Base-by-base conservation (phyloP, 2,888 invertebrate genomes). In the Campoletis raptor region DNA sequence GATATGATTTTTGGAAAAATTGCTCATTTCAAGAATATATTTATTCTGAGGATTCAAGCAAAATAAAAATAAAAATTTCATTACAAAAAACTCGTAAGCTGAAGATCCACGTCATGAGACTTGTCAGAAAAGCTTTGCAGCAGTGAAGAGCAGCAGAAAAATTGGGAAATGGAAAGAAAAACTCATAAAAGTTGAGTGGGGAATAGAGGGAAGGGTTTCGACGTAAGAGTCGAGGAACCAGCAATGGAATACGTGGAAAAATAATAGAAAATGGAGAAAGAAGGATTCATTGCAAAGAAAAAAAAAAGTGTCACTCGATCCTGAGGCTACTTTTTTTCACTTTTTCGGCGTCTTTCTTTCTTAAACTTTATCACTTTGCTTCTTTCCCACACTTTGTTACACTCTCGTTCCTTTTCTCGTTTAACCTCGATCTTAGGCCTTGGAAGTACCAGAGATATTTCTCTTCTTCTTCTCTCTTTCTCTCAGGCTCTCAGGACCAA, bases 301-400 rank as follows among this genome's bases (percentile, higher is more conserved):
- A 88, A 30, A 30, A 30, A 30, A 30, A 1, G 30, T 85, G 88
- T 87, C 88, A 85, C 88, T 84, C 83, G 73, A 37, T 54, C 72
- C 30, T 48, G n/a, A 42, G 36, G 15, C n/a, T 30, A 15, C 48
- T 48, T 45, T 24, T 18, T 48, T 24, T 30, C 45, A 21, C 57
- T 64, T 64, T 45, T 18, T 18, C 42, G n/a, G n/a, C 77, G 40
- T 54, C 21, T n/a, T 52, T 72, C 70, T 83, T 81, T 84, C 69
- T 86, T 80, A 89, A 92, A 92, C 90, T 92, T 92, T 91, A 91
- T 92, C 92, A 92, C 91, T 90, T 91, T 89, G 87, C 85, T 84
- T 85, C 85, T 57, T 85, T 87, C 84, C 64, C 80, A 61, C 74
- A 81, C 81, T 81, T 85, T 81, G 52, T 83, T 80, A 69, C 40